Evolutionary conservation across 2,113 vertebrate species (phyloP), one percentile per base, ranked within the genome.

Genomic region (Lynx canadensis): DNA sequence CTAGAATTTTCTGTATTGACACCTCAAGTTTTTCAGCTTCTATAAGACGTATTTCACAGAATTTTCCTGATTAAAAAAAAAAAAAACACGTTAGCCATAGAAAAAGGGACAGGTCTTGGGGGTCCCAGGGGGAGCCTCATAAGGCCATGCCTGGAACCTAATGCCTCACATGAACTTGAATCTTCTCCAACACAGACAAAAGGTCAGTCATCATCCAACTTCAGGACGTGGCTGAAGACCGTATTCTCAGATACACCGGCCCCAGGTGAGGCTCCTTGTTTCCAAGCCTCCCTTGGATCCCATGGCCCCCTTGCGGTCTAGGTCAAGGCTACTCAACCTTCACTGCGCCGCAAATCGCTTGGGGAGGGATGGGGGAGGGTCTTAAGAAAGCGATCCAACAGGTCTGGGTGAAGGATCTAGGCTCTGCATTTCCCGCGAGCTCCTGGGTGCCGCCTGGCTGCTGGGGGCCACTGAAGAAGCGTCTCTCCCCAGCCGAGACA

Each of bases 1-100:
- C 65, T 63, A 80, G 84, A 90, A 91, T 86, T 71, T 76, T 94
- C 89, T 60, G 33, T 48, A 10, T 73, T 52, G 90, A 38, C 45
- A 76, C 2, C 15, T 95, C 82, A 23, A 10, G 68, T 91, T 91
- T 18, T 52, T 87, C 50, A 50, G 52, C 19, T 90, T 13, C 41
- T 65, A 23, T 71, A 38, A 91, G 48, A 36, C 27, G 41, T 71
- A 36, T 90, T 95, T 78, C 79, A 60, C 82, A 13, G 78, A 45
- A 65, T 55, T 81, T 94, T 60, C 14, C 23, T 48, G 60, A 55
- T 57, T 81, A 5, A 86, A 74, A 48, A 68, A 52, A 95, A 52
- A 55, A 60, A 57, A 45, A 21, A 36, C 50, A 48, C 48, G 45
- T 38, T 36, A 45, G 10, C 63, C 60, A 60, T 29, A 79, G 45